A percentile compares a stretch with the other conserved stretches of the same genome.
Evolutionary conservation across 2,888 invertebrate genomes (phyloP).

Genomic region (Caenorhabditis sp.): DNA sequence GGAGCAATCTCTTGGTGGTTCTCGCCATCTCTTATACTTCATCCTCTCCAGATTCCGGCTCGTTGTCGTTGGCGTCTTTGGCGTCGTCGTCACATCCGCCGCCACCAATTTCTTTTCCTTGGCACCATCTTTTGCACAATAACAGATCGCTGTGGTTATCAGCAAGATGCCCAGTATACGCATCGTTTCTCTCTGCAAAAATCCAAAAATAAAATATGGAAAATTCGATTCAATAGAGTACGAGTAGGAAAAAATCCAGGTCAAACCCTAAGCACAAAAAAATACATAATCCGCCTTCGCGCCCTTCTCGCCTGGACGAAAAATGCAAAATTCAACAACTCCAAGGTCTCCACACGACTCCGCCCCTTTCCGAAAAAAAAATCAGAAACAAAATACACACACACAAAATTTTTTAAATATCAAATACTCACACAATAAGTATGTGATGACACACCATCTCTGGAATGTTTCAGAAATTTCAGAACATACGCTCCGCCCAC

Average conservation of each 20-base stretch:
- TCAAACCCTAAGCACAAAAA: no score
- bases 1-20: conserved; percentile 63
- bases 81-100: not conserved
- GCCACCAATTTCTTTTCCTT: not conserved
- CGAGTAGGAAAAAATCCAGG: no score
- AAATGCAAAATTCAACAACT: no score
- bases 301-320: no score
- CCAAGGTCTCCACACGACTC: no score
- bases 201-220: no score
- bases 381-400: not conserved
- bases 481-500: not conserved
- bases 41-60: conserved; percentile 22
- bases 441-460: not conserved
- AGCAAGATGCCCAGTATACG: no score
- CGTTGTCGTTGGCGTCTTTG: not conserved
- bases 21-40: conserved; percentile 38
- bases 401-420: no score
- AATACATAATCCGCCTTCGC: no score
- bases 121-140: not conserved
- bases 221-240: no score
- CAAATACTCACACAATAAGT: not conserved
- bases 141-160: no score
- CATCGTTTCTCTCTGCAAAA: no score
- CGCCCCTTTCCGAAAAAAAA: not conserved
- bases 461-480: not conserved